Evolutionary conservation across 2,797 vertebrate genomes (phyloP), one percentile per base, ranked within the genome.

Genomic region (Anas georgica): DNA sequence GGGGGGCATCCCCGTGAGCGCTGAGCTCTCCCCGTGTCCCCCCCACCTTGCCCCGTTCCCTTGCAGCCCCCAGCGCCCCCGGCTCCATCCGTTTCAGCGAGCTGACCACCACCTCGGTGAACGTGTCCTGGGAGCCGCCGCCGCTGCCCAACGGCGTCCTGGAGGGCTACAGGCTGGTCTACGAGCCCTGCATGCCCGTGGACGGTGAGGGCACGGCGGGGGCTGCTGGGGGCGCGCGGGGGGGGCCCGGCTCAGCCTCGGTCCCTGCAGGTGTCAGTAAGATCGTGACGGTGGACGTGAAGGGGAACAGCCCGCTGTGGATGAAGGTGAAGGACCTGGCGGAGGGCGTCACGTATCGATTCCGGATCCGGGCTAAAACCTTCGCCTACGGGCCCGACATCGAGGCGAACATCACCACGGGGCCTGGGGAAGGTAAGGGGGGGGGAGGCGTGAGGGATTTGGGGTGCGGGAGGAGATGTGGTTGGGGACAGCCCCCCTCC

Each of bases 221-320:
- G 37, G 31, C 8, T 5, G 22, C 7, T 9, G 48, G 60, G 16
- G 18, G 29, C 7, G 64, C 75, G 16, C 0, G 1, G 28, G 54
- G 9, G 37, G 29, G 48, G 31, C 50, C 25, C 3, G 9, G 64
- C 94, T 94, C 93, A 95, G 91, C 63, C 77, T 66, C 77, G 0
- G 4, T 37, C 97, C 97, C 97, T 67, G 39, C 98, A 99, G 99
- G 99, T 6, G 98, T 99, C 96, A 99, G 99, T 98, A 99, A 99
- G 98, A 99, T 99, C 4, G 99, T 99, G 87, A 99, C 99, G 0
- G 99, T 99, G 97, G 99, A 99, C 0, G 99, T 99, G 98, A 99
- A 99, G 97, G 99, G 98, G 21, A 98, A 89, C 80, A 98, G 98
- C 88, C 99, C 99, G 0, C 97, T 99, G 93, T 99, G 99, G 99